These are phyloP conservation scores for Cebus imitator DNA, from an alignment of 2,113 vertebrate species.

Conservation along the genomic window DNA sequence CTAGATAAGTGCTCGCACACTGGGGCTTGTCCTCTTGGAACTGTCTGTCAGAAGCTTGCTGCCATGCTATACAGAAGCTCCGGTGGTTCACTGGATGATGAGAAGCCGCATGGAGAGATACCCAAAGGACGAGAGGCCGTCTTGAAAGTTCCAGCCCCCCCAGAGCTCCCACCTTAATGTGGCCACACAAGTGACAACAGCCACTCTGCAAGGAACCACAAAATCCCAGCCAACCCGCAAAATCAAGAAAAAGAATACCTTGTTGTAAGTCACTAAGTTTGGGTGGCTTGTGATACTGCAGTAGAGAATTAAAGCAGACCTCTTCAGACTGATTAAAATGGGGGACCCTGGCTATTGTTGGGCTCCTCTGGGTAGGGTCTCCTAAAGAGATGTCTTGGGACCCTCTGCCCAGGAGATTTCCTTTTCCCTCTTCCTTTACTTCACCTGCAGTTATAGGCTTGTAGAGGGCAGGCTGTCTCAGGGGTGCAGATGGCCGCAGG, in stretches of 20 bases:
- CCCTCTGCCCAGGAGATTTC: neutral
- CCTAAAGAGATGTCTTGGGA: neutral
- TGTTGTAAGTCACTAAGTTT: neutral
- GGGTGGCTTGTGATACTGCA: neutral
- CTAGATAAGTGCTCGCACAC: neutral
- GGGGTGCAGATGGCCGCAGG: neutral
- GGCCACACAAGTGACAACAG: neutral
- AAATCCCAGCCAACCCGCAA: neutral
- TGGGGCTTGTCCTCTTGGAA: neutral
- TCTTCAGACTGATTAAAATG: neutral
- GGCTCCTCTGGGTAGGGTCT: neutral
- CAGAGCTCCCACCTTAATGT: fast-evolving
- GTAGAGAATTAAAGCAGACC: neutral
- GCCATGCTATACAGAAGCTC: neutral
- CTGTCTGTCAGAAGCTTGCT: neutral
- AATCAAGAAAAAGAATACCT: neutral
- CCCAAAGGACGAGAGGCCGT: neutral
- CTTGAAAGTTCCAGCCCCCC: neutral
- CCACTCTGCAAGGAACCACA: neutral
- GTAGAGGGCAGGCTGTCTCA: neutral
- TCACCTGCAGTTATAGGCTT: neutral
- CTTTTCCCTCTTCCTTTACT: neutral
- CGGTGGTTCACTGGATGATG: neutral
- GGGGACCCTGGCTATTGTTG: neutral
- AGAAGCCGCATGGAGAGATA: neutral